Conservation (phyloP, 2,797 vertebrate genomes). For the Gallinago nigripennis region DNA sequence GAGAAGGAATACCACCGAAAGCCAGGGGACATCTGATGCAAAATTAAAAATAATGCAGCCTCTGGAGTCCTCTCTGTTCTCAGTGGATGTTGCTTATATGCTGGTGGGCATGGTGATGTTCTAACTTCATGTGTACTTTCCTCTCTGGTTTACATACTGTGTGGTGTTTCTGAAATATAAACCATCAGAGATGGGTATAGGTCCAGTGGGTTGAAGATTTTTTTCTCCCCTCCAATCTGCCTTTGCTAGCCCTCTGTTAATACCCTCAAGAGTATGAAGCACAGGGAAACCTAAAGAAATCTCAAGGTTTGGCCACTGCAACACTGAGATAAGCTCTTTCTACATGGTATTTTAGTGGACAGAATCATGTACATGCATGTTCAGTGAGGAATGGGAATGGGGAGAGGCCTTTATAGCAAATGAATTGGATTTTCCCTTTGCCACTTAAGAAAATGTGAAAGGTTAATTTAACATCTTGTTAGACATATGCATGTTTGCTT, state of each 20-base stretch:
- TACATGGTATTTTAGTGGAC: not conserved
- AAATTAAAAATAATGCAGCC: not conserved
- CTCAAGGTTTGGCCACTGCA: not conserved
- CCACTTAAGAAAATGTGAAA: not conserved
- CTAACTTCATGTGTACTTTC: not conserved
- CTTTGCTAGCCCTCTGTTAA: not conserved
- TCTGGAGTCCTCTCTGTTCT: not conserved
- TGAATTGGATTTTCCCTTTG: not conserved
- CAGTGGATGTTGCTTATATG: not conserved
- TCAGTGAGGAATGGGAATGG: not conserved
- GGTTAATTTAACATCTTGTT: not conserved
- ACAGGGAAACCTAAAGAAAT: not conserved
- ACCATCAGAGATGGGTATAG: not conserved
- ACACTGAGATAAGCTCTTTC: not conserved
- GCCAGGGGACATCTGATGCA: not conserved
- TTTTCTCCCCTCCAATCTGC: not conserved
- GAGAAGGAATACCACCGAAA: not conserved
- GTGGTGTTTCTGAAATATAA: not conserved
- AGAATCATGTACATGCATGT: fast-evolving
- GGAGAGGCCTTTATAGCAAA: not conserved
- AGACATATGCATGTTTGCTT: not conserved
- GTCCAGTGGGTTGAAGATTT: not conserved
- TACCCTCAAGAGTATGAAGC: not conserved
- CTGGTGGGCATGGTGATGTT: not conserved
- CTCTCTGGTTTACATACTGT: not conserved